Conservation (phyloP, 2,797 vertebrate genomes). For the Acropternis orthonyx region DNA sequence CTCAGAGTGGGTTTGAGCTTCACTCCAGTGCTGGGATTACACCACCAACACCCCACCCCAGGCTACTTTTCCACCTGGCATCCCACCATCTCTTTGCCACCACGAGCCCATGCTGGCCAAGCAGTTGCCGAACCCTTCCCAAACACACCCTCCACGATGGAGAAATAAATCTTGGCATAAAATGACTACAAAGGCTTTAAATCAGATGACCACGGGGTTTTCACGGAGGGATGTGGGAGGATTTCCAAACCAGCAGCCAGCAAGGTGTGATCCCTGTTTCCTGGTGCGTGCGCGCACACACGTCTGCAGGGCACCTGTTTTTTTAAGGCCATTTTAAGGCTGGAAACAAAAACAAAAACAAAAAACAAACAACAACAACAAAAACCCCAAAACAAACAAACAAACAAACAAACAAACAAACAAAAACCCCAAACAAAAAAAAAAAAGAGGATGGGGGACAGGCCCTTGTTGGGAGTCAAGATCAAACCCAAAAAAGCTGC, state of each 20-base stretch:
- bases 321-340: neutral
- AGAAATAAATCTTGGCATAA: neutral
- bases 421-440: too few species aligned
- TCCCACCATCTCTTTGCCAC: neutral
- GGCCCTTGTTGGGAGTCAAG: neutral
- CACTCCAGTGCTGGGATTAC: neutral
- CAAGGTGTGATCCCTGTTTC: neutral
- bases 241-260: slow-evolving; percentile 24
- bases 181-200: neutral
- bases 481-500: neutral
- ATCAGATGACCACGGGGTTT: slow-evolving; percentile 3
- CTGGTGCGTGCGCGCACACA: neutral
- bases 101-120: neutral
- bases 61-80: neutral
- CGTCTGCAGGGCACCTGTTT: neutral
- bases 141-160: slow-evolving; percentile 1
- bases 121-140: neutral
- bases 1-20: neutral
- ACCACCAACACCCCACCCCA: neutral
- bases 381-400: too few species aligned
- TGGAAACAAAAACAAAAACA: neutral
- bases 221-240: slow-evolving; percentile 35
- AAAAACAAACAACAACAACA: too few species aligned
- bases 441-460: too few species aligned
- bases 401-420: too few species aligned